Base-by-base conservation (phyloP, 1,140 invertebrate species). In the Caenorhabditis tropicalis region DNA sequence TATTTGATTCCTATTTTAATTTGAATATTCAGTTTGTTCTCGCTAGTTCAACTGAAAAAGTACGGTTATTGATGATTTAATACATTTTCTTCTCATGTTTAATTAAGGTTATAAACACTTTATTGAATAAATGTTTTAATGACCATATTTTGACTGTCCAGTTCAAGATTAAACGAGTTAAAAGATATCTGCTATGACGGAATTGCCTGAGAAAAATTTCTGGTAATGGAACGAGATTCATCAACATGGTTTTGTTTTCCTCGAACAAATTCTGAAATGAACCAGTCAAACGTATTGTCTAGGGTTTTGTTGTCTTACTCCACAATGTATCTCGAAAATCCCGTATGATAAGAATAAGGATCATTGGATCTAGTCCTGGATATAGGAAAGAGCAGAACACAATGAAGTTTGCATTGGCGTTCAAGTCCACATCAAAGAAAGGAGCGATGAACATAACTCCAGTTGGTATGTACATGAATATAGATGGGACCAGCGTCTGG, bases 21-120 rank as follows among this genome's bases (percentile, higher is more conserved):
- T n/a, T 43, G 65, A 46, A n/a, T 24, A 36, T 74, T 74, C 65
- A 74, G 65, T 43, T 74, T n/a, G 36, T 74, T 24, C 65, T 74
- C 12, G 29, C 7, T 65, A 65, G 31, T 33, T 33, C 65, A 74
- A 46, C 65, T 74, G 65, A 43, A 46, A 43, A 43, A 21, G 15
- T 74, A 74, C 65, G 65, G 65, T 74, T 74, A 19, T 7, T 33
- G 9, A 39, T 74, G 19, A 43, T 74, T 74, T 21, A 1, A 6
- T 3, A 21, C 16, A 2, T 43, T 2, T 46, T 74, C 15, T 33
- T 3, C 10, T 27, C 21, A 56, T 24, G 19, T 51, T n/a, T 51
- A 51, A 51, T 51, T 46, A 46, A 51, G 2, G n/a, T n/a, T n/a
- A n/a, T n/a, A n/a, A 6, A 27, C 10, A 12, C 7, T 56, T 56